phyloP scores from a whole-genome alignment of 2,888 invertebrate species.

The Phaonia tiefii region DNA sequence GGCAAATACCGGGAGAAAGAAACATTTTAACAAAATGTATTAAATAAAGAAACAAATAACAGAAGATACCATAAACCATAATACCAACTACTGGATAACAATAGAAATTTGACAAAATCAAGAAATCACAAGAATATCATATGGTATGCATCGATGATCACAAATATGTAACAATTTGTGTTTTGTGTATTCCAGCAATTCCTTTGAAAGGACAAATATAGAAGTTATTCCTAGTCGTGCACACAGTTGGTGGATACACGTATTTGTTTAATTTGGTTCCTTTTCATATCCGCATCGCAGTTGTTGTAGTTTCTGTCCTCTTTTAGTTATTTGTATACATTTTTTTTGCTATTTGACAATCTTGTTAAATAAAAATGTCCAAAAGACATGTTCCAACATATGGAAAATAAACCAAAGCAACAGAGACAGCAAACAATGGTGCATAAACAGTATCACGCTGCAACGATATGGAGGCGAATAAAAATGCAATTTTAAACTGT shows the following conservation, averaged over 20 bases:
- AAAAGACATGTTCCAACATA: slow-evolving; percentile 29
- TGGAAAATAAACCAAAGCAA: slow-evolving; percentile 17
- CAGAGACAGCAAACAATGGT: not conserved
- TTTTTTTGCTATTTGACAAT: not conserved
- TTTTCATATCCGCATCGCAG: slow-evolving; percentile 3
- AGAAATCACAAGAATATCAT: not conserved
- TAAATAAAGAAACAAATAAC: not conserved
- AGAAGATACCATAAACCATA: not conserved
- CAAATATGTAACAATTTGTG: slow-evolving; percentile 11
- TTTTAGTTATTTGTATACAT: not conserved
- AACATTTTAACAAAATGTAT: not conserved
- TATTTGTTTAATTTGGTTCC: slow-evolving; percentile 25
- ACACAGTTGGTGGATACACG: not conserved
- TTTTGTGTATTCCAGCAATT: not conserved
- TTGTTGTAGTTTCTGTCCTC: not conserved
- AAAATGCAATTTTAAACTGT: too few species aligned
- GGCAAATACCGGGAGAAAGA: not conserved
- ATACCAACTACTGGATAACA: slow-evolving; percentile 20
- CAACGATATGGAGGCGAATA: too few species aligned
- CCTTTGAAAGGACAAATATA: not conserved
- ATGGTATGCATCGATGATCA: not conserved
- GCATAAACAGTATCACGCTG: too few species aligned
- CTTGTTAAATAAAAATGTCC: slow-evolving; percentile 27
- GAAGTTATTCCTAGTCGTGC: not conserved
- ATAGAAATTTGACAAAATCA: slow-evolving; percentile 15